phyloP scores from a whole-genome alignment of 1,140 invertebrate genomes.

The Zaprionus inermis region DNA sequence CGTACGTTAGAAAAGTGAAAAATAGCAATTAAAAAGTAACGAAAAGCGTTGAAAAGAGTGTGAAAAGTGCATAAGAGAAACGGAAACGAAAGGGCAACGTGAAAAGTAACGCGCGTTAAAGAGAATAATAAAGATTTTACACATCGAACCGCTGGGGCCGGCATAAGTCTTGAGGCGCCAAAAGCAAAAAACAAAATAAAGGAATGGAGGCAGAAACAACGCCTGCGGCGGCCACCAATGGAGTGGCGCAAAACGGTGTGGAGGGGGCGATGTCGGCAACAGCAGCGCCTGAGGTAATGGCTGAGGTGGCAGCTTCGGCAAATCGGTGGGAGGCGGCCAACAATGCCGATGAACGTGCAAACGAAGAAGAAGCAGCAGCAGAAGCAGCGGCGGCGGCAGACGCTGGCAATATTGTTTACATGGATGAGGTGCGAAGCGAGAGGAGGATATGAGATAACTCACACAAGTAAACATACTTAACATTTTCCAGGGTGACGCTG shows the following conservation, averaged over 20 bases:
- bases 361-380: constrained; percentile 22
- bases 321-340: constrained; percentile 15
- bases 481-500: constrained; percentile 44
- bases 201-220: constrained; percentile 64
- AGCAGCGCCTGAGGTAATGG: neutral
- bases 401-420: constrained; percentile 19
- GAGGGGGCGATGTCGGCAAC: neutral
- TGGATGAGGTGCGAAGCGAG: constrained; percentile 28
- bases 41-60: neutral
- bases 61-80: neutral
- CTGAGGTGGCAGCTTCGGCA: neutral
- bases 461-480: constrained; percentile 33
- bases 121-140: constrained; percentile 7
- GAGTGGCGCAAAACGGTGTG: constrained; percentile 7
- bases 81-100: neutral
- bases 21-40: constrained; percentile 1
- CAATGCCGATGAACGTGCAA: constrained; percentile 20
- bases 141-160: constrained; percentile 11
- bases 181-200: constrained; percentile 33
- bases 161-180: constrained; percentile 33
- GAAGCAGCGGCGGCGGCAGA: constrained; percentile 10
- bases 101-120: constrained; percentile 7
- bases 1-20: constrained; percentile 33
- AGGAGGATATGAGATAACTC: constrained; percentile 49
- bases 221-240: constrained; percentile 47